These are phyloP conservation scores for Oligia strigilis DNA, from an alignment of 2,888 invertebrate genomes.

Conservation along the genomic window DNA sequence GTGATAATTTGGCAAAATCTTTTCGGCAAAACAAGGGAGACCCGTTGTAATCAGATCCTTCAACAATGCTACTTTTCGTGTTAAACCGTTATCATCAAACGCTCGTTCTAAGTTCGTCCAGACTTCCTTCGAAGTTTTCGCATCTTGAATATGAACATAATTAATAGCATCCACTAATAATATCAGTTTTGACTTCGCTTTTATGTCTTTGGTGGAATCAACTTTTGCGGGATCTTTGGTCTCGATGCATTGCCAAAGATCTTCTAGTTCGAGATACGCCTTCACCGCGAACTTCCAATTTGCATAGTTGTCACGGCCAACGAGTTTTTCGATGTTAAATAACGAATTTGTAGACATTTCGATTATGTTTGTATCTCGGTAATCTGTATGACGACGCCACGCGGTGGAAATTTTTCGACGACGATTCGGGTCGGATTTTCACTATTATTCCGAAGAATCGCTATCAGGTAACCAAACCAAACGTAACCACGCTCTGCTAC, in stretches of 20 bases:
- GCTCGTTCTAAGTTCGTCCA: not conserved
- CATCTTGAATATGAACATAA: not conserved
- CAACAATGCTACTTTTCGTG: not conserved
- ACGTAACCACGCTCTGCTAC: not conserved
- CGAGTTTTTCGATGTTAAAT: not conserved
- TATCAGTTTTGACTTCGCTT: conserved; percentile 1
- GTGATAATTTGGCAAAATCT: too few relatives aligned
- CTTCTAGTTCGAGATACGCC: not conserved
- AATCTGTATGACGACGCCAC: not conserved
- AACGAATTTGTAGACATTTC: not conserved
- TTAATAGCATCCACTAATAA: not conserved
- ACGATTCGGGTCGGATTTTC: not conserved
- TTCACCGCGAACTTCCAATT: not conserved
- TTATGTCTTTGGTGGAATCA: not conserved
- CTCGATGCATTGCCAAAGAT: not conserved
- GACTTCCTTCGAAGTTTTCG: not conserved
- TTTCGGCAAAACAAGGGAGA: too few relatives aligned
- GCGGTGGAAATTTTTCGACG: not conserved
- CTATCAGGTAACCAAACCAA: not conserved
- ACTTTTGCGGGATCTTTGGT: not conserved
- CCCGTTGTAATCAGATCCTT: not conserved
- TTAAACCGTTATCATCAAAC: not conserved
- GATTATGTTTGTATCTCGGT: too few relatives aligned
- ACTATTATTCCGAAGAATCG: not conserved
- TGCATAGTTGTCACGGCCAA: not conserved